Evolutionary conservation across 2,797 vertebrate species (phyloP).

Genomic region (Dendrocincla tyrannina): DNA sequence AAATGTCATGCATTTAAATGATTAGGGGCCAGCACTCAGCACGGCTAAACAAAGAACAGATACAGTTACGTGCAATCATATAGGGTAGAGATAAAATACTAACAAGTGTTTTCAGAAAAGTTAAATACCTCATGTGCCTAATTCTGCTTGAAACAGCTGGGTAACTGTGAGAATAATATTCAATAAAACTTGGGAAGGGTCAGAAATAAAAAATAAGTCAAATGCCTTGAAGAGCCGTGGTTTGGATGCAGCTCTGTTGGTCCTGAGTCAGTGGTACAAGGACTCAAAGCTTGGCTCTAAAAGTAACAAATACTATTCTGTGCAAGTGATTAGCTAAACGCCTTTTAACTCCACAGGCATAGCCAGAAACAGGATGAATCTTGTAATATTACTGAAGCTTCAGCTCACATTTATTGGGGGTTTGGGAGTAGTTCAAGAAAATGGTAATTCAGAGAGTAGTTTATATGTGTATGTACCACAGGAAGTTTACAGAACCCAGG

Average conservation of each 20-base stretch:
- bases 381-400: neutral
- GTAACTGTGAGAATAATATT: neutral
- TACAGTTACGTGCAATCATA: neutral
- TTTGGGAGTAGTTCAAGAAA: neutral
- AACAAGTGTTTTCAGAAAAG: neutral
- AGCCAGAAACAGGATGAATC: neutral
- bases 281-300: neutral
- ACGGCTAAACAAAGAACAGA: neutral
- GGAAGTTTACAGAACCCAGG: neutral
- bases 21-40: neutral
- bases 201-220: neutral
- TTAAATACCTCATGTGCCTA: neutral
- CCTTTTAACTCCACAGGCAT: neutral
- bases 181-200: neutral
- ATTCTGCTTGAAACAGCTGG: neutral
- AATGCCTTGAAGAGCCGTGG: neutral
- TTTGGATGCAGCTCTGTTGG: neutral
- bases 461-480: neutral
- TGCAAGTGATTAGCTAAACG: neutral
- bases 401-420: neutral
- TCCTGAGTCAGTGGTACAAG: neutral
- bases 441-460: neutral
- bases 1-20: neutral
- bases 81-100: neutral
- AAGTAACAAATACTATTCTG: neutral